phyloP scores from a whole-genome alignment of 2,113 vertebrate genomes.

The Tetrax tetrax region DNA sequence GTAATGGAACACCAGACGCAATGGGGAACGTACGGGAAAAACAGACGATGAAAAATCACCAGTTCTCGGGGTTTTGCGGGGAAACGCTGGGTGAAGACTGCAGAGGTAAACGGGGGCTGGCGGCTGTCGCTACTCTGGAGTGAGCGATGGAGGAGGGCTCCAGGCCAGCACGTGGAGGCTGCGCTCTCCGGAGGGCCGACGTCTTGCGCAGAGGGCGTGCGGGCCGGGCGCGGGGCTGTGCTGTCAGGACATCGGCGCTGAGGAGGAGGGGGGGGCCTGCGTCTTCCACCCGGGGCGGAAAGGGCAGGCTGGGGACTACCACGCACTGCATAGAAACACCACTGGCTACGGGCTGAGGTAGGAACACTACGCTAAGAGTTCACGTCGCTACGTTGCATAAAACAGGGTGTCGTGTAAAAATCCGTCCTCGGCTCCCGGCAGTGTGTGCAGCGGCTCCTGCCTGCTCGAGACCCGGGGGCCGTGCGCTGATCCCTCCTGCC shows the following conservation, averaged over 20 bases:
- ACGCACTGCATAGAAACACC: conserved; percentile 78
- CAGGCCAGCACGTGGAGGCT: neutral
- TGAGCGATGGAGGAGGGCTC: neutral
- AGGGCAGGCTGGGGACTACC: conserved; percentile 33
- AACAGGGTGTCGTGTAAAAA: conserved; percentile 42
- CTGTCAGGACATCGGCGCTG: neutral
- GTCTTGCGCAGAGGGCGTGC: neutral
- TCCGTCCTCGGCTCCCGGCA: neutral
- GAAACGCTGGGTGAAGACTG: conserved; percentile 18
- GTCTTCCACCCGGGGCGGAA: neutral
- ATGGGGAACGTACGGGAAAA: neutral
- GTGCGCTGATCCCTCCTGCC: neutral
- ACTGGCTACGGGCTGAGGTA: conserved; percentile 78
- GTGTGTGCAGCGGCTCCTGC: neutral
- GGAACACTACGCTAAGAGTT: conserved; percentile 78
- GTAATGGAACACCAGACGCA: conserved; percentile 16
- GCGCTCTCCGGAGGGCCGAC: neutral
- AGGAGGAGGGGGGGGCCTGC: conserved; percentile 7
- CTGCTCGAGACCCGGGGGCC: neutral
- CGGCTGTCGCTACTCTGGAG: neutral
- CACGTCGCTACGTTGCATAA: conserved; percentile 75
- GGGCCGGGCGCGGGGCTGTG: neutral
- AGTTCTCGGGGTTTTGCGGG: neutral
- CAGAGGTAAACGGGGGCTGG: conserved; percentile 23
- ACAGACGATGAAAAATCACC: neutral